Evolutionary conservation across 2,888 invertebrate genomes (phyloP), one percentile per base, ranked within the genome.

Genomic region (Campoletis raptor): DNA sequence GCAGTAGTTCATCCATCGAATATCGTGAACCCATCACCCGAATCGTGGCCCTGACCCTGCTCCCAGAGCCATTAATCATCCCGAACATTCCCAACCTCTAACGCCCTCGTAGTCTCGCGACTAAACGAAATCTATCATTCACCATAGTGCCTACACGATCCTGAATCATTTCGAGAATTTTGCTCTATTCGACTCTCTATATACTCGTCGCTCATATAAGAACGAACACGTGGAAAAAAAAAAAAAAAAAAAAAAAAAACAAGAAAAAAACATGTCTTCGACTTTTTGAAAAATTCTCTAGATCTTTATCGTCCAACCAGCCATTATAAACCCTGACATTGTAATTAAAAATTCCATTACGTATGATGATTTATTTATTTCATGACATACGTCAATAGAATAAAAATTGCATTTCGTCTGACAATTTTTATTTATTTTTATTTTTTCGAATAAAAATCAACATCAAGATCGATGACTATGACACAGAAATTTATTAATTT

Each of bases 21-120:
- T 86, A 74, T 82, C 84, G 86, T 77, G 64, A 81, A 81, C 73
- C 81, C 85, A 82, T 82, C 82, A 76, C 61, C 54, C 69, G 67
- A 84, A 86, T 86, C 86, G 86, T 86, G 84, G 86, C 86, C 86
- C 81, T 86, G 86, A 86, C 86, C 86, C 86, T 86, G 86, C 86
- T 40, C 67, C 69, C 66, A 24, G 36, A 18, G 30, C 86, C 81
- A 86, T 86, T 84, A 84, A 86, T 86, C 86, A 86, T 86, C 77
- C 83, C 77, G 67, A 78, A 66, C 78, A 81, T 81, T 64, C 66
- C 83, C 64, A 76, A 64, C 76, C 81, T 67, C 64, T 30, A 45
- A n/a, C 57, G 66, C 67, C 69, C 67, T 54, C 64, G 80, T 48
- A 80, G 61, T 81, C 86, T 73, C 81, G 78, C 81, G 78, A 78